Conservation (phyloP, 2,797 vertebrate genomes). For the Fringilla coelebs region DNA sequence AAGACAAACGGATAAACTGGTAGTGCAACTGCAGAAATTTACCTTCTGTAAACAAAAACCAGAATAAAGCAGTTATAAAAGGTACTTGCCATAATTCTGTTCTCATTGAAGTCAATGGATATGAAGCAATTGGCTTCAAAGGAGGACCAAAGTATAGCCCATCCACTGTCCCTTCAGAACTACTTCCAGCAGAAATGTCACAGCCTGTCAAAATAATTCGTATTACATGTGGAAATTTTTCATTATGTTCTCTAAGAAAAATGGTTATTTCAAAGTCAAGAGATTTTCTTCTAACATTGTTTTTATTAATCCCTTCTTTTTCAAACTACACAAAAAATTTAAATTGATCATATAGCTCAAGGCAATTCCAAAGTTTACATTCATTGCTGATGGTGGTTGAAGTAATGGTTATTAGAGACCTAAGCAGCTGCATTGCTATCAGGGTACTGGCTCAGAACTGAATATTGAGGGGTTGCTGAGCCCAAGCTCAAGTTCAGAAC, state of each 20-base stretch:
- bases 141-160: background rate
- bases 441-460: constrained; percentile 17
- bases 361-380: constrained; percentile 13
- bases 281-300: background rate
- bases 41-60: background rate
- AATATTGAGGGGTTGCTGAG: background rate
- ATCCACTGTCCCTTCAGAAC: background rate
- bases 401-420: constrained; percentile 29
- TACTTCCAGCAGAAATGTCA: background rate
- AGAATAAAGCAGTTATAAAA: background rate
- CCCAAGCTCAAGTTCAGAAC: constrained; percentile 25
- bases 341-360: background rate
- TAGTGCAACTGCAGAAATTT: background rate
- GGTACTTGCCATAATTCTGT: background rate
- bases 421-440: constrained; percentile 39
- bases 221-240: background rate
- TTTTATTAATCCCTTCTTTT: background rate
- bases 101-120: background rate
- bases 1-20: background rate
- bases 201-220: constrained; percentile 39
- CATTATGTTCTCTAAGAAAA: background rate
- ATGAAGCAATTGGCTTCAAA: background rate
- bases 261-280: background rate
- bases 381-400: constrained; percentile 18
- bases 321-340: background rate